These are phyloP conservation scores for Mus caroli DNA, from an alignment of 2,797 vertebrate genomes.

Conservation along the genomic window DNA sequence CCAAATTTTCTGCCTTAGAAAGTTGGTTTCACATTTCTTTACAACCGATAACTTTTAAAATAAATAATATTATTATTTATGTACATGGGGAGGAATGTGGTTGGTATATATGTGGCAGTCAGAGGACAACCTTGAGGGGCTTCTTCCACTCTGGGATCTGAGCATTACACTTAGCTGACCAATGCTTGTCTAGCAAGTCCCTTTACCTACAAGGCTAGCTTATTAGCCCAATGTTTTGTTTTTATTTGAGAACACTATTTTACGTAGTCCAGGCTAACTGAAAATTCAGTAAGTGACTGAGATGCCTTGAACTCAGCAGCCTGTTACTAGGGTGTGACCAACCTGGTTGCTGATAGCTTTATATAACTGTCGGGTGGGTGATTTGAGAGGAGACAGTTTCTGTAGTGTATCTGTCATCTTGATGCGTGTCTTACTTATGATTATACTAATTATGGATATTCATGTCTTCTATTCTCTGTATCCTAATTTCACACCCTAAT, in stretches of 20 bases:
- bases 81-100: neutral
- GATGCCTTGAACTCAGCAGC: neutral
- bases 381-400: neutral
- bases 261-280: neutral
- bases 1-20: neutral
- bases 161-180: neutral
- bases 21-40: slow-evolving; percentile 27
- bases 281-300: neutral
- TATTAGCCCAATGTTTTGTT: neutral
- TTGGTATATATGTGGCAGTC: neutral
- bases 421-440: neutral
- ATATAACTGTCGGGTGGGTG: neutral
- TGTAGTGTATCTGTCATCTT: neutral
- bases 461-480: neutral
- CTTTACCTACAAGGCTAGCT: neutral
- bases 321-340: neutral
- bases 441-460: neutral
- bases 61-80: neutral
- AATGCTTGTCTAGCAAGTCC: neutral
- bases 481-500: neutral
- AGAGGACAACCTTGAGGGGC: neutral
- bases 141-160: neutral
- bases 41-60: slow-evolving; percentile 2
- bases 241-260: neutral
- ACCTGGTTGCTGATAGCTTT: neutral